Evolutionary conservation across 2,888 invertebrate species (phyloP).

Genomic region (Mythimna ferrago): DNA sequence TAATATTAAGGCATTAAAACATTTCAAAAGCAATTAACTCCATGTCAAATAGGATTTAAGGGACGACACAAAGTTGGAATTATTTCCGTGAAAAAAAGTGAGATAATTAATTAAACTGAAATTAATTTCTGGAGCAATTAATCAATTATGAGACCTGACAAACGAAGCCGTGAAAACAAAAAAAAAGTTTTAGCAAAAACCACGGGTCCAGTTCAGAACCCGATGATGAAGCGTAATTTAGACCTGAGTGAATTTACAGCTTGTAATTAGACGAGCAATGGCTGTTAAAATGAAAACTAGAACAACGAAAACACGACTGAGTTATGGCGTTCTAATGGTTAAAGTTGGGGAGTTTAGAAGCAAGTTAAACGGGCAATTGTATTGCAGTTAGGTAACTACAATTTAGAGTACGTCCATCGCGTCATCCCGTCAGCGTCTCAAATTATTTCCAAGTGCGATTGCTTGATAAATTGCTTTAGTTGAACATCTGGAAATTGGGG

Average conservation of each 20-base stretch:
- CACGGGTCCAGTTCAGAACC: neutral
- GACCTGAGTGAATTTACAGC: constrained; percentile 41
- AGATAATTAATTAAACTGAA: constrained; percentile 19
- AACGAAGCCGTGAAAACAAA: constrained; percentile 20
- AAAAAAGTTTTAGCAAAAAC: constrained; percentile 14
- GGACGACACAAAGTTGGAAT: constrained; percentile 9
- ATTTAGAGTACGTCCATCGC: constrained; percentile 67
- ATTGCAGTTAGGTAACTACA: constrained; percentile 74
- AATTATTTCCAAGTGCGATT: constrained; percentile 61
- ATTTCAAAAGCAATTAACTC: constrained; percentile 15
- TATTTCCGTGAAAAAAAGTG: neutral
- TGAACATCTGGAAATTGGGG: constrained; percentile 45
- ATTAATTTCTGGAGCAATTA: constrained; percentile 31
- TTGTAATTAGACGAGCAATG: constrained; percentile 56
- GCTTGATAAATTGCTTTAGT: constrained; percentile 57
- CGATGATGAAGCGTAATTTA: constrained; percentile 32
- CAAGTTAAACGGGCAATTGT: constrained; percentile 71
- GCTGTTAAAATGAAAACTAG: constrained; percentile 64
- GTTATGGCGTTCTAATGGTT: constrained; percentile 74
- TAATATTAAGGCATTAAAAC: neutral
- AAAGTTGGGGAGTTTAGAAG: constrained; percentile 70
- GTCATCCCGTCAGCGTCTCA: constrained; percentile 56
- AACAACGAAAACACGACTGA: constrained; percentile 62
- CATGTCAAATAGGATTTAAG: constrained; percentile 2
- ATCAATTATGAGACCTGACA: constrained; percentile 32